These are phyloP conservation scores for Teleiodes luculella DNA, from an alignment of 2,888 invertebrate genomes.

Conservation along the genomic window DNA sequence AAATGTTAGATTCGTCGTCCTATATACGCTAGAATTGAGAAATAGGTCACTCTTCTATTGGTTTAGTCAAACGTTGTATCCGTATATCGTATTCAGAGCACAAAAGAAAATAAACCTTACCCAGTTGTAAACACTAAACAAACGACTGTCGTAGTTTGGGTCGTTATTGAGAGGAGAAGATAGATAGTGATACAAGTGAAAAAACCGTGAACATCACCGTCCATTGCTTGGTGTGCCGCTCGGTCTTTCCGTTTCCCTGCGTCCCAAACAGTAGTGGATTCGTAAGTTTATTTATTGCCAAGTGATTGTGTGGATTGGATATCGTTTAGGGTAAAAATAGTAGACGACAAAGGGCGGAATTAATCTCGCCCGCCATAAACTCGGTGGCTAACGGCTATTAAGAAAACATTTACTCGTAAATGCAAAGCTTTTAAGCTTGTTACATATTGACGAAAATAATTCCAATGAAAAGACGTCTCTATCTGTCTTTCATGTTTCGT, in stretches of 20 bases:
- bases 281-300: too few relatives aligned
- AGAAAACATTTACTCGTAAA: conserved; percentile 9
- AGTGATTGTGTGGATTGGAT: background rate
- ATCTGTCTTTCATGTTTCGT: too few relatives aligned
- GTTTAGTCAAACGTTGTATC: background rate
- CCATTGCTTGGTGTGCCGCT: too few relatives aligned
- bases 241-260: too few relatives aligned
- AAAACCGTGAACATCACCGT: too few relatives aligned
- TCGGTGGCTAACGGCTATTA: conserved; percentile 3
- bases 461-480: too few relatives aligned
- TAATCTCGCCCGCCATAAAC: conserved; percentile 8
- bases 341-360: background rate
- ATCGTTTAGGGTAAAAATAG: conserved; percentile 2
- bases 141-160: background rate
- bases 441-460: background rate
- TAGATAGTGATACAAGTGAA: background rate
- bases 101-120: background rate
- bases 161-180: too few relatives aligned
- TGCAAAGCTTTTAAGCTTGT: background rate
- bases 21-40: background rate
- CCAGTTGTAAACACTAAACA: background rate
- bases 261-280: too few relatives aligned
- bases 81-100: background rate
- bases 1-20: background rate
- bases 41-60: background rate